These are phyloP conservation scores for Actinia tenebrosa DNA, from an alignment of 64 coral and sea anemone genomes.

Conservation along the genomic window DNA sequence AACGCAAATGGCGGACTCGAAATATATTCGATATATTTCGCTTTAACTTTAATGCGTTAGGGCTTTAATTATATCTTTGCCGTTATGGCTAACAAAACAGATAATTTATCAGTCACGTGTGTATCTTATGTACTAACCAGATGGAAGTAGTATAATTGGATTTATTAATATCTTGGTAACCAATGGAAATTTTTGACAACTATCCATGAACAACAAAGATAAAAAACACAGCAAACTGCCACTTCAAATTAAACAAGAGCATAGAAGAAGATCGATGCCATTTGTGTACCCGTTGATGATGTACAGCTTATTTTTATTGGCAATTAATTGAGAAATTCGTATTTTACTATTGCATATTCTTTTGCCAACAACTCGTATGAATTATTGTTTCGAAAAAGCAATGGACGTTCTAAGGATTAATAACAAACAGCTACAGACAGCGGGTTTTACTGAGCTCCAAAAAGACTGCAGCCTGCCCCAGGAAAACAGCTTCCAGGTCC, in stretches of 20 bases:
- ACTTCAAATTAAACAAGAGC: background rate
- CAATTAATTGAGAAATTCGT: background rate
- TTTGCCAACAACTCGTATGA: background rate
- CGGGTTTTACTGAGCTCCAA: background rate
- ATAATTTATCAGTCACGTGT: background rate
- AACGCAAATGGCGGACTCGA: background rate
- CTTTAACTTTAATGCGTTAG: background rate
- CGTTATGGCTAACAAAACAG: background rate
- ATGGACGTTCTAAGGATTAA: background rate
- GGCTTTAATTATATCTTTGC: background rate
- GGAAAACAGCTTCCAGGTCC: background rate
- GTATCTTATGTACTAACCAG: background rate
- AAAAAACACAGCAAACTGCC: background rate
- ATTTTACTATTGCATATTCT: background rate
- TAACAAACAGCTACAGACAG: background rate
- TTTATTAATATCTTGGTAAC: background rate
- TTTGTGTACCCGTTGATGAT: background rate
- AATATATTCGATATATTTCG: background rate
- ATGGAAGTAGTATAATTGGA: background rate
- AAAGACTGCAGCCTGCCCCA: background rate
- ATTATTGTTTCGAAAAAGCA: background rate
- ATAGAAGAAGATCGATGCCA: background rate
- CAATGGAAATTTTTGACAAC: background rate
- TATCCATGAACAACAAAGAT: background rate
- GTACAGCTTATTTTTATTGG: background rate